Evolutionary conservation across 2,113 vertebrate genomes (phyloP), one percentile per base, ranked within the genome.

Genomic region (Chloroceryle aenea): DNA sequence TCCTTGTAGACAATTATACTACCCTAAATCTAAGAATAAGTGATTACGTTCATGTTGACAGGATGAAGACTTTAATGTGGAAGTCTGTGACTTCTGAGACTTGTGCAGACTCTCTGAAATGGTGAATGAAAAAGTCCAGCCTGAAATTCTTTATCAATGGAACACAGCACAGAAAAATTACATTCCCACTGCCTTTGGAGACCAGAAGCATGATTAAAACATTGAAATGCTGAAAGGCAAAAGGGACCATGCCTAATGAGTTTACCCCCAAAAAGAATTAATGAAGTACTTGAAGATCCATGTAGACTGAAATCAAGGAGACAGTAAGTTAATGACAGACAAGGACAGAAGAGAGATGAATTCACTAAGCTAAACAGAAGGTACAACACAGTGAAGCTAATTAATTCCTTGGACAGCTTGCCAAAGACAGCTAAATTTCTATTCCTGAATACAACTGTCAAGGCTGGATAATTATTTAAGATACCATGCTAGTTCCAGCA

Each of bases 331-430:
- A 92, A 89, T 93, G 80, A 81, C 14, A 87, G 80, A 59, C 86
- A 87, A 82, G 58, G 63, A 42, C 59, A 87, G 74, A 69, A 85
- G 30, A 63, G 66, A 90, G 52, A 82, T 29, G 80, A 90, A 94
- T 83, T 82, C 58, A 87, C 81, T 89, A 86, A 87, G 72, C 45
- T 40, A 91, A 93, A 91, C 71, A 93, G 74, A 94, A 93, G 53
- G 71, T 91, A 79, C 59, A 91, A 83, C 23, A 82, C 27, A 72
- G 69, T 62, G 55, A 14, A 86, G 68, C 29, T 95, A 90, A 88
- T 96, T 92, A 92, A 86, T 42, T 96, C 64, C 58, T 95, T 90
- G 63, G 15, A 93, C 64, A 92, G 76, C 59, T 92, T 95, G 79
- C 68, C 79, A 84, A 92, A 94, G 64, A 78, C 64, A 84, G 61